Evolutionary conservation across 2,888 invertebrate species (phyloP), one percentile per base, ranked within the genome.

Genomic region (Cactoblastis cactorum): DNA sequence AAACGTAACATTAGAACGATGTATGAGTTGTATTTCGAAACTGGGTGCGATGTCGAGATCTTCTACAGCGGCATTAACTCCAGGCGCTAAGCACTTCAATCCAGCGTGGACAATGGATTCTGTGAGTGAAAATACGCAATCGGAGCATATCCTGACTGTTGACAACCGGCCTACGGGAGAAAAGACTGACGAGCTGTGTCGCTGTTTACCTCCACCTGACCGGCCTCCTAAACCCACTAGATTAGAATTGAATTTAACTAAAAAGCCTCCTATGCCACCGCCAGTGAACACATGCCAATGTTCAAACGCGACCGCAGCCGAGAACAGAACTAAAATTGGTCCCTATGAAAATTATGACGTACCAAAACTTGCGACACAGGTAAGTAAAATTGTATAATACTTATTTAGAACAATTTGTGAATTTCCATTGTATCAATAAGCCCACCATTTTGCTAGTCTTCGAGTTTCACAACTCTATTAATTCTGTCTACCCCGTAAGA

Each of bases 341-440:
- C 92, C 93, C 0, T 94, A 94, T 69, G 94, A 95, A 64, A 95
- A 95, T 71, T 96, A 95, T 67, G 95, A 95, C 69, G 90, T 95
- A 46, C 95, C 95, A 32, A 93, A 93, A 75, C 83, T 91, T 58
- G 91, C 80, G 9, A 77, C 74, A 74, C 88, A 83, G 87, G 92
- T 91, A 83, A 87, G 78, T 84, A 0, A 17, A 1, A 28, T 6
- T 28, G 28, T 28, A 2, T 28, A 28, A 28, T 22, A 22, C 3
- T 22, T 28, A 28, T 28, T 28, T 28, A 6, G 1, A 28, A n/a
- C n/a, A n/a, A n/a, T n/a, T n/a, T n/a, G n/a, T n/a, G n/a, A n/a
- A n/a, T n/a, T n/a, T n/a, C n/a, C n/a, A n/a, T n/a, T n/a, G n/a
- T n/a, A n/a, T n/a, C n/a, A n/a, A n/a, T n/a, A n/a, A n/a, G n/a